Evolutionary conservation across 1,140 invertebrate genomes (phyloP).

Genomic region (Periplaneta americana): DNA sequence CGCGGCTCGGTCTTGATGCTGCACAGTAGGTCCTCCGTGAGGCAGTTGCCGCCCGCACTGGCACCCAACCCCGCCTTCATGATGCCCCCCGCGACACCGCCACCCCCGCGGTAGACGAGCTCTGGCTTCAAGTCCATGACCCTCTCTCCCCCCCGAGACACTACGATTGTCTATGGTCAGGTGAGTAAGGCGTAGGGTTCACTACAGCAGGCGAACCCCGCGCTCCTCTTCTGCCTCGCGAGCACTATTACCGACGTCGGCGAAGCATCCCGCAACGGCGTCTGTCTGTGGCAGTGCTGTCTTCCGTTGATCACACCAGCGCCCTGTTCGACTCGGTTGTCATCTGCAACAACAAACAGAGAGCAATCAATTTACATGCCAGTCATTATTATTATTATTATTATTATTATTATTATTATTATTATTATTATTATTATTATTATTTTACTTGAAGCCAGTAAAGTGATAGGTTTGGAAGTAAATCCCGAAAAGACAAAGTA

Average conservation of each 20-base stretch:
- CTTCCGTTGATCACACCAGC: too few species aligned
- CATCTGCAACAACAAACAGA: not conserved
- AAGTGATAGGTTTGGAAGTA: too few species aligned
- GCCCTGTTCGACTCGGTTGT: not conserved
- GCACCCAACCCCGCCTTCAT: slow-evolving; percentile 4
- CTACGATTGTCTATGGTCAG: not conserved
- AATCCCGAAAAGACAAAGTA: too few species aligned
- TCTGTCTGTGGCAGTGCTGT: not conserved
- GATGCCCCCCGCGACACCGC: not conserved
- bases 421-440: too few species aligned
- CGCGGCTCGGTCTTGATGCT: slow-evolving; percentile 28
- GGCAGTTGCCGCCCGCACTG: not conserved
- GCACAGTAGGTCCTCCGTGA: slow-evolving; percentile 4
- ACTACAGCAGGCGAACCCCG: not conserved
- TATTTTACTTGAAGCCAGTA: too few species aligned
- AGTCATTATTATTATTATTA: too few species aligned
- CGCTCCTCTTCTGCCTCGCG: not conserved
- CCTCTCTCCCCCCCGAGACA: not conserved
- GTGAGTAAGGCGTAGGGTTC: not conserved
- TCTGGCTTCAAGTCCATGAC: slow-evolving; percentile 6
- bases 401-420: too few species aligned
- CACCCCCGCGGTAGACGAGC: not conserved
- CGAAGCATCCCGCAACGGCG: not conserved
- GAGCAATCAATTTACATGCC: not conserved
- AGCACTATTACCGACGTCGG: not conserved